Percentiles rank a stretch among this genome's conserved stretches.
Evolutionary conservation across 2,797 vertebrate species (phyloP).

Genomic region (Myripristis jacobus): DNA sequence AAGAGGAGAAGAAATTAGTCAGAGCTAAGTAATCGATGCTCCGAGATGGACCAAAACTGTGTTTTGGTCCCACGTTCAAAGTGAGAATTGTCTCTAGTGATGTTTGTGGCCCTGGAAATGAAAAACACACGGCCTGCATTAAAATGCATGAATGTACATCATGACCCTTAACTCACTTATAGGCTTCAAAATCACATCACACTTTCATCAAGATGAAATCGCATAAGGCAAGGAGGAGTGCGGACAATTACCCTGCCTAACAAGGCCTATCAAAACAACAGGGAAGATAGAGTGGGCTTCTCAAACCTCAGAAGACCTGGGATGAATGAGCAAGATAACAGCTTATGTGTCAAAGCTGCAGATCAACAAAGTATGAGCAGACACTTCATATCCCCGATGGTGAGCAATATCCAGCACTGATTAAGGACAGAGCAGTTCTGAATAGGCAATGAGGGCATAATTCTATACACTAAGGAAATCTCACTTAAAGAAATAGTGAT

Average conservation of each 20-base stretch:
- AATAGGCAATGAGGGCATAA: constrained; percentile 9
- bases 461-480: constrained; percentile 5
- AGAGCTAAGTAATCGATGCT: constrained; percentile 5
- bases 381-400: background rate
- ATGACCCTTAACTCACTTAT: background rate
- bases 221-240: background rate
- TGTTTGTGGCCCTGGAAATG: background rate
- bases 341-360: background rate
- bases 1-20: background rate
- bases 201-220: constrained; percentile 5
- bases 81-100: background rate
- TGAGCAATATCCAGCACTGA: constrained; percentile 25
- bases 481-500: constrained; percentile 12
- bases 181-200: constrained; percentile 7
- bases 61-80: background rate
- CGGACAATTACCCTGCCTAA: constrained; percentile 9
- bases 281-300: background rate
- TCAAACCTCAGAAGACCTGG: background rate
- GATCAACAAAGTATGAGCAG: background rate
- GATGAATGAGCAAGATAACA: constrained; percentile 4
- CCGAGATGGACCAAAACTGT: background rate
- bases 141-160: background rate
- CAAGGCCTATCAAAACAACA: constrained; percentile 15
- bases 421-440: constrained; percentile 3
- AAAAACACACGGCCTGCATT: background rate